A percentile compares a stretch with the other conserved stretches of the same genome.
phyloP scores from a whole-genome alignment of 2,113 vertebrate genomes.

The Petaurus breviceps region DNA sequence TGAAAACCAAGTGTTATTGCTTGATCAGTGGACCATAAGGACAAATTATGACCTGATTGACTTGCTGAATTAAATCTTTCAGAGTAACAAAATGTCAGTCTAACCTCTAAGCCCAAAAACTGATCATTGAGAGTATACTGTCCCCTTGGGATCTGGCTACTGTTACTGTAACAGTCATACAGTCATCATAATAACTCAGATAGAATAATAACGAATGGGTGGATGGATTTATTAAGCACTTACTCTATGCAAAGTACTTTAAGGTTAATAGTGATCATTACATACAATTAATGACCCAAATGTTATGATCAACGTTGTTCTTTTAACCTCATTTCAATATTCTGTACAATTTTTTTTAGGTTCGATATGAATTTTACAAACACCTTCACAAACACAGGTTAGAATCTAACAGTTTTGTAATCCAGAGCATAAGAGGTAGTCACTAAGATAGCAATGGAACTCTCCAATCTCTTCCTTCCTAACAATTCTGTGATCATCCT shows the following conservation, averaged over 20 bases:
- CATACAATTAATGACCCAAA: not conserved
- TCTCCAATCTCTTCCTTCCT: not conserved
- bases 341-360: not conserved
- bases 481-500: not conserved
- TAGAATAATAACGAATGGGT: not conserved
- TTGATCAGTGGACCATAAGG: not conserved
- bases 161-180: not conserved
- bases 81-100: not conserved
- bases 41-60: not conserved
- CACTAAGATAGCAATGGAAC: not conserved
- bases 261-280: not conserved
- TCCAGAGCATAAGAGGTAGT: not conserved
- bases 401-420: not conserved
- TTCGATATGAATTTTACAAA: not conserved
- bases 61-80: not conserved
- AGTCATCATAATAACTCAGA: not conserved
- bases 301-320: not conserved
- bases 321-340: not conserved
- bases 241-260: not conserved
- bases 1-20: not conserved
- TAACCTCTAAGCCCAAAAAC: not conserved
- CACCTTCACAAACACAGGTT: not conserved
- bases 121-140: not conserved
- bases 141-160: not conserved
- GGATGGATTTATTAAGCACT: not conserved